phyloP scores from a whole-genome alignment of 2,888 invertebrate species.

The Patella pellucida region DNA sequence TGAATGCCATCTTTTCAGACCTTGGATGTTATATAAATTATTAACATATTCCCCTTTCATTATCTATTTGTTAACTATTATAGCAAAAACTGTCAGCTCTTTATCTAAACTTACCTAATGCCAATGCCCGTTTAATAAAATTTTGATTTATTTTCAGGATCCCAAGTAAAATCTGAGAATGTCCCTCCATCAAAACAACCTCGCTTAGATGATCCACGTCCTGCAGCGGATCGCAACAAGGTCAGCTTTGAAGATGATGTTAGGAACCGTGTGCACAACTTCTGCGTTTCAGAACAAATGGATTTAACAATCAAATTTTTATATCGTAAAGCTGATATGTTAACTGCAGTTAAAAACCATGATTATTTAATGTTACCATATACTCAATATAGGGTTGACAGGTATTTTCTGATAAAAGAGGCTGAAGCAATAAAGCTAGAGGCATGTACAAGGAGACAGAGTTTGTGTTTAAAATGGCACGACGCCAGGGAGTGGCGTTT shows the following conservation, averaged over 20 bases:
- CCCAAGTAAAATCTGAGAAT: slow-evolving; percentile 24
- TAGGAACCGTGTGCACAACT: background rate
- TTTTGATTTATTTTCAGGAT: slow-evolving; percentile 17
- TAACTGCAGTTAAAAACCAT: slow-evolving; percentile 17
- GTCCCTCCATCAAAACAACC: background rate
- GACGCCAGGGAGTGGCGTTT: slow-evolving; percentile 29
- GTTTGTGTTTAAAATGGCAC: slow-evolving; percentile 20
- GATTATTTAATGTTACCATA: slow-evolving; percentile 16
- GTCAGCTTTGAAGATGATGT: slow-evolving; percentile 27
- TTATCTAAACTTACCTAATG: too few relatives aligned
- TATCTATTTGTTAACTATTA: too few relatives aligned
- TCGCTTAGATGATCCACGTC: slow-evolving; percentile 25
- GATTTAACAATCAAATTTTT: slow-evolving; percentile 17
- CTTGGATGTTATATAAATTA: too few relatives aligned
- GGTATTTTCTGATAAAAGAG: background rate
- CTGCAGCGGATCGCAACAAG: slow-evolving; percentile 17
- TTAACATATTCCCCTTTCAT: too few relatives aligned
- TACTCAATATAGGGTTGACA: slow-evolving; percentile 15
- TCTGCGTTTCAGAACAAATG: background rate
- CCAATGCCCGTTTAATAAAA: background rate
- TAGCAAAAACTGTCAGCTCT: too few relatives aligned
- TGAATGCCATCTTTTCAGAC: too few relatives aligned
- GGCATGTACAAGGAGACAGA: slow-evolving; percentile 26
- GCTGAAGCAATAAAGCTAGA: slow-evolving; percentile 20
- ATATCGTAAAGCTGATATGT: slow-evolving; percentile 11